Base-by-base conservation (phyloP, 2,113 vertebrate species). In the Pseudopipra pipra region DNA sequence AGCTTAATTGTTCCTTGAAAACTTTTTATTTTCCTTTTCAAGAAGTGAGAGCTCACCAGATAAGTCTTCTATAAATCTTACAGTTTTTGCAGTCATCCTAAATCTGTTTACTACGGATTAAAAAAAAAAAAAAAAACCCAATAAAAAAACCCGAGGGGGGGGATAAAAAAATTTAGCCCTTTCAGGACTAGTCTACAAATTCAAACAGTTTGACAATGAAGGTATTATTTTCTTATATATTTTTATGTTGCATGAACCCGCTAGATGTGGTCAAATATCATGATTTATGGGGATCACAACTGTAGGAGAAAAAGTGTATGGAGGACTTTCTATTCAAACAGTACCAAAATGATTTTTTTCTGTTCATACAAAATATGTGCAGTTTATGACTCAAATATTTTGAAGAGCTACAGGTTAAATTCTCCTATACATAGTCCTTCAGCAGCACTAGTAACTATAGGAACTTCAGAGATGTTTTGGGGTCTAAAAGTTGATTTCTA, bases 261-360 rank as follows among this genome's bases (percentile, higher is more conserved):
- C 21, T 47, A 75, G 30, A n/a, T 70, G 12, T 54, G 5, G 13
- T 39, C 18, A 35, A 43, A 83, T 27, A 43, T n/a, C 11, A 4
- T 15, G 9, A 0, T 66, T 77, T 51, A 27, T 5, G 1, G 2
- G 3, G 3, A n/a, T 51, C 39, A 61, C 1, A 65, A 4, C 21
- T 58, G 14, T 70, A 27, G 5, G 63, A 47, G 24, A 33, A 72
- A 41, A 70, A 49, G 1, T 49, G 8, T 12, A 3, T 13, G 11
- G 14, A 72, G 15, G 25, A 44, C 37, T 83, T 74, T 79, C 39
- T 54, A 63, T 25, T 66, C 14, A 83, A 79, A 85, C 3, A 63
- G 30, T 35, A 63, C 52, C 19, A 33, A 17, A 58, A 33, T 61
- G 31, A 44, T 81, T 96, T 84, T 80, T 93, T 62, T 58, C 14